These are phyloP conservation scores for Phrynosoma platyrhinos DNA, from an alignment of 2,113 vertebrate genomes.

Conservation along the genomic window DNA sequence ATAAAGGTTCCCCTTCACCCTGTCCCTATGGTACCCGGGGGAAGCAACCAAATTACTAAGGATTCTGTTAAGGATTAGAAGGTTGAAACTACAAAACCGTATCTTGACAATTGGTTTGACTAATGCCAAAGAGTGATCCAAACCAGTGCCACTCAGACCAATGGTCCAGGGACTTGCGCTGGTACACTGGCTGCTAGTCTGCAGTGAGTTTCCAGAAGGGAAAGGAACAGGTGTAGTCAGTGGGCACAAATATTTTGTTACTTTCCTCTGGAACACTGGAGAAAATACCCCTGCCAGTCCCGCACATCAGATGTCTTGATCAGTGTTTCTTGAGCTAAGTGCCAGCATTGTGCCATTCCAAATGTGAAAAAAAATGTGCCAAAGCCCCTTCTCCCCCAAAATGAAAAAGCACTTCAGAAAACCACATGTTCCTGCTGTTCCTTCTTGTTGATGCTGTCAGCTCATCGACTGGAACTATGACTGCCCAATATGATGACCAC, in stretches of 20 bases:
- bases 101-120: not conserved
- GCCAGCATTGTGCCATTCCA: too few species aligned
- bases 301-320: not conserved
- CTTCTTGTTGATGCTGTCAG: not conserved
- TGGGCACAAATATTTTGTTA: too few species aligned
- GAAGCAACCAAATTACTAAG: conserved; percentile 29
- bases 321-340: too few species aligned
- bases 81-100: not conserved
- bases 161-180: too few species aligned
- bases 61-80: not conserved
- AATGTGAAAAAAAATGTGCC: too few species aligned
- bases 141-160: not conserved
- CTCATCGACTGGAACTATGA: not conserved
- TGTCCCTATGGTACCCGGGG: conserved; percentile 1
- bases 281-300: not conserved
- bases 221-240: too few species aligned
- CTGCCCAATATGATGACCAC: not conserved
- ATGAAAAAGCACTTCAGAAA: not conserved
- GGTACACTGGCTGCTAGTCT: too few species aligned
- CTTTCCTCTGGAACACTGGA: too few species aligned
- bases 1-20: conserved; percentile 17
- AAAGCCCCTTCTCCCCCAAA: too few species aligned
- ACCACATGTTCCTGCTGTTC: not conserved
- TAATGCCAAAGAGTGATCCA: not conserved
- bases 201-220: too few species aligned